These are phyloP conservation scores for Poecilobothrus nobilitatus DNA, from an alignment of 2,888 invertebrate genomes.

Conservation along the genomic window DNA sequence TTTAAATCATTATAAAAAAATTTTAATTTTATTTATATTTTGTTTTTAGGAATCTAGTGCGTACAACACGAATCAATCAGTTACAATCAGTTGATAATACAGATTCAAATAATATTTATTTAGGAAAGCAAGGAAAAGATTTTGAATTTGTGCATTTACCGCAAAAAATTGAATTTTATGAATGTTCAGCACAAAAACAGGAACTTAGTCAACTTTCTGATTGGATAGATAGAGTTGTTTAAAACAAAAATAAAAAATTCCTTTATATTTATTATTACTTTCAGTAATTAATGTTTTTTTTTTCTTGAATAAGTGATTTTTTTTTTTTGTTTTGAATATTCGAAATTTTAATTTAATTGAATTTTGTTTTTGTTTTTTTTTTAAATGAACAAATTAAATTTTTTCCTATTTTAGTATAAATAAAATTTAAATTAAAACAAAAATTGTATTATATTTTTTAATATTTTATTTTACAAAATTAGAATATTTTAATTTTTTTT, in stretches of 20 bases:
- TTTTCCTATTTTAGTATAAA: too few species aligned
- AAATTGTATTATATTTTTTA: too few species aligned
- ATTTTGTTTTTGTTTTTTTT: too few species aligned
- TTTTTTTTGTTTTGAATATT: neutral
- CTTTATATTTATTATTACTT: neutral
- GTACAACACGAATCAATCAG: constrained; percentile 74
- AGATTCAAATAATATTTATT: constrained; percentile 49
- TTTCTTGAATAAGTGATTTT: neutral
- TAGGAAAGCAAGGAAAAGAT: constrained; percentile 71
- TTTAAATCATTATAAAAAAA: too few species aligned
- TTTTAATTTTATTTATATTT: too few species aligned
- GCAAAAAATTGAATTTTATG: constrained; percentile 61
- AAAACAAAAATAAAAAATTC: constrained; percentile 11
- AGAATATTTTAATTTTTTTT: too few species aligned
- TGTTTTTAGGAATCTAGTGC: constrained; percentile 65
- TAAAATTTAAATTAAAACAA: too few species aligned
- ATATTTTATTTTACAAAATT: too few species aligned
- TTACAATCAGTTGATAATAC: constrained; percentile 66
- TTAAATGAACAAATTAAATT: too few species aligned
- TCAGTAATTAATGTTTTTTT: neutral
- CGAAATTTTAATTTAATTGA: neutral
- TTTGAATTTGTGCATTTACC: constrained; percentile 73
- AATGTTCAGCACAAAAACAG: constrained; percentile 55
- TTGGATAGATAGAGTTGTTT: constrained; percentile 61
- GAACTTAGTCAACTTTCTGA: constrained; percentile 56